Conservation (phyloP, 2,888 invertebrate species). For the Amitus sp. region DNA sequence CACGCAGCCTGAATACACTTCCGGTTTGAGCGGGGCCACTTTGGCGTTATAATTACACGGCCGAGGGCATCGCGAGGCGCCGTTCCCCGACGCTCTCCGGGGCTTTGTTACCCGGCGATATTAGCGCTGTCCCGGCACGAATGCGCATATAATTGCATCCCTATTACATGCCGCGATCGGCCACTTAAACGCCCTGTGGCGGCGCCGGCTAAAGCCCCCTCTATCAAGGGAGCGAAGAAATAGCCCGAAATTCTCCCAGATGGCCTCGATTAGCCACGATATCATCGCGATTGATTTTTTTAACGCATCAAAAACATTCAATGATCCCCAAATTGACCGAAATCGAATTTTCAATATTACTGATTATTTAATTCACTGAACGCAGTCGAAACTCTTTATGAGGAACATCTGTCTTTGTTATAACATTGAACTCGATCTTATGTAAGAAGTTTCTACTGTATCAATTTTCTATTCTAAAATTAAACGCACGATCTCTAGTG, state of each 20-base stretch:
- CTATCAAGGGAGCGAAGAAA: conserved; percentile 39
- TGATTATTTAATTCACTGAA: too few species aligned
- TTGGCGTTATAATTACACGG: conserved; percentile 32
- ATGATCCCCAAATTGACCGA: too few species aligned
- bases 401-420: too few species aligned
- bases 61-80: conserved; percentile 24
- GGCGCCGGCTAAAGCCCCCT: conserved; percentile 6
- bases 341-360: too few species aligned
- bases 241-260: conserved; percentile 12
- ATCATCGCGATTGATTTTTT: conserved; percentile 15
- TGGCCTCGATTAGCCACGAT: conserved; percentile 10
- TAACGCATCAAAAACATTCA: too few species aligned
- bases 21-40: conserved; percentile 25
- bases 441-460: too few species aligned
- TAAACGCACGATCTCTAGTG: too few species aligned
- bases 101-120: conserved; percentile 31
- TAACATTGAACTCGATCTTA: too few species aligned
- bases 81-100: conserved; percentile 32
- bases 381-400: too few species aligned
- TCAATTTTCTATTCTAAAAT: too few species aligned
- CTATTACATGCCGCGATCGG: conserved; percentile 37
- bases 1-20: conserved; percentile 38
- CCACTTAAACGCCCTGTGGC: conserved; percentile 26
- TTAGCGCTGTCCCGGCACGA: conserved; percentile 29
- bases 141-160: conserved; percentile 32